These are phyloP conservation scores for Candoia aspera DNA, from an alignment of 2,113 vertebrate genomes.

Conservation along the genomic window DNA sequence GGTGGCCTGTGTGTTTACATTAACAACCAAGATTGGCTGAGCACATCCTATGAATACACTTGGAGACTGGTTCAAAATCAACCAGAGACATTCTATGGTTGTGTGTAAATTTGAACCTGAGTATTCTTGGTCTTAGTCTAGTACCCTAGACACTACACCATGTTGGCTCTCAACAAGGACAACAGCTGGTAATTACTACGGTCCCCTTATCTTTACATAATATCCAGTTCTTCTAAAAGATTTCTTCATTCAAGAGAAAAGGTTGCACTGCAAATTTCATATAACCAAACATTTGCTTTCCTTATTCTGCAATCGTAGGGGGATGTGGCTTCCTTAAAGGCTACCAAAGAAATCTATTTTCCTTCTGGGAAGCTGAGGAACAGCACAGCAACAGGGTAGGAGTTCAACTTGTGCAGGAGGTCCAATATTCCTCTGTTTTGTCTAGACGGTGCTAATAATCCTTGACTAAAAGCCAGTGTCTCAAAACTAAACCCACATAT, in stretches of 20 bases:
- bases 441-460: background rate
- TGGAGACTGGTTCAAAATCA: too few species aligned
- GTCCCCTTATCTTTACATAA: background rate
- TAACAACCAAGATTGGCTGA: too few species aligned
- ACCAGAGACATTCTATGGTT: too few species aligned
- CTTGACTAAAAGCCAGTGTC: constrained; percentile 19
- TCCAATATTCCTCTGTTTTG: background rate
- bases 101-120: too few species aligned
- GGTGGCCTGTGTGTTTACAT: too few species aligned
- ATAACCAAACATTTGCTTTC: background rate
- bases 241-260: background rate
- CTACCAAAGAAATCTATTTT: background rate
- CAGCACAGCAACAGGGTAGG: background rate
- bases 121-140: too few species aligned
- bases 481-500: background rate
- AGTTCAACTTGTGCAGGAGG: background rate
- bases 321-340: background rate
- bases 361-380: background rate
- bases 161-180: background rate
- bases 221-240: background rate
- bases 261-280: background rate
- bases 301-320: background rate
- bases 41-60: too few species aligned
- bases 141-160: too few species aligned
- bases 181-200: background rate